Conservation (phyloP, 2,888 invertebrate genomes). For the Drosophila putrida region DNA sequence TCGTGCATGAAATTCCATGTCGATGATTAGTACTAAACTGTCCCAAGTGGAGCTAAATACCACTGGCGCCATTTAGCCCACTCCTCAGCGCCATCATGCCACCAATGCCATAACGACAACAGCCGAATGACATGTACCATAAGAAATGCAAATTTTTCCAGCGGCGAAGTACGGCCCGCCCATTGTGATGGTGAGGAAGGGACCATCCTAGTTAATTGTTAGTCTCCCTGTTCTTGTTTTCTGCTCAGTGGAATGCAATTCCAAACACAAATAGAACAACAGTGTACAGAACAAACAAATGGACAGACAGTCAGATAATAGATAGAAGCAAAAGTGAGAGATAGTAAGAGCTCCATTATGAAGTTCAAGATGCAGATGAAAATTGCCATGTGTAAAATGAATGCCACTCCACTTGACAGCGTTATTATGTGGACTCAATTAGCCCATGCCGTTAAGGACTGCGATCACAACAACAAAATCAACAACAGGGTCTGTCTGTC, state of each 20-base stretch:
- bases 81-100: slow-evolving; percentile 1
- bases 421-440: slow-evolving; percentile 75
- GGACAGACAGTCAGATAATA: background rate
- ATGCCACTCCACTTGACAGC: slow-evolving; percentile 57
- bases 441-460: slow-evolving; percentile 39
- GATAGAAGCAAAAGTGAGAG: background rate
- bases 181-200: slow-evolving; percentile 15
- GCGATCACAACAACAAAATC: slow-evolving; percentile 23
- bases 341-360: background rate
- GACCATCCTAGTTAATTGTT: slow-evolving; percentile 59
- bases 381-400: slow-evolving; percentile 63
- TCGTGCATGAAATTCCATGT: slow-evolving; percentile 49
- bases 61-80: slow-evolving; percentile 42
- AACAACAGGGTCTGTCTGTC: slow-evolving; percentile 62
- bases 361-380: slow-evolving; percentile 18
- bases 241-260: slow-evolving; percentile 67
- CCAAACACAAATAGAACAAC: slow-evolving; percentile 74
- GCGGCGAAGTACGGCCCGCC: slow-evolving; percentile 41
- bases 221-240: slow-evolving; percentile 26
- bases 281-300: slow-evolving; percentile 72
- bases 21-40: slow-evolving; percentile 36
- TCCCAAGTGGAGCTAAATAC: slow-evolving; percentile 36
- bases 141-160: slow-evolving; percentile 53
- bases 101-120: slow-evolving; percentile 10
- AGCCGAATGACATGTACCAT: slow-evolving; percentile 55